A percentile compares a stretch with the other conserved stretches of the same genome.
These are phyloP conservation scores for Nematopogon swammerdamellus DNA, from an alignment of 2,888 invertebrate genomes.

Conservation along the genomic window DNA sequence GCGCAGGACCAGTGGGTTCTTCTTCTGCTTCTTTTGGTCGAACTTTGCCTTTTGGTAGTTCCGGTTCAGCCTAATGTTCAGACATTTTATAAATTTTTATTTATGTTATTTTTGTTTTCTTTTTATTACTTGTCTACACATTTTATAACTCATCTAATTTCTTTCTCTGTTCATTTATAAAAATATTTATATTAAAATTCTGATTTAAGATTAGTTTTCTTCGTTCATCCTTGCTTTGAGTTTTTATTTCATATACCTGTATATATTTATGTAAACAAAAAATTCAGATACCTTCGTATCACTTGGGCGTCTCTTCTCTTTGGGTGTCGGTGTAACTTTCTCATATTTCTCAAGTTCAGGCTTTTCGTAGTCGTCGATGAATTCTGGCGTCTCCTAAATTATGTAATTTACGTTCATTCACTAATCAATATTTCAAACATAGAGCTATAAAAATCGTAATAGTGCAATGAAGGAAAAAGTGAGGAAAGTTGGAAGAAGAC, in stretches of 20 bases:
- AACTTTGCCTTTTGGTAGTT: slow-evolving; percentile 46
- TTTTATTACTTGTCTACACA: background rate
- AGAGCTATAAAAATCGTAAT: background rate
- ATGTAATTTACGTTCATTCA: background rate
- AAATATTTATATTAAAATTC: too few species aligned
- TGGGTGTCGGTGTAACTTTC: slow-evolving; percentile 16
- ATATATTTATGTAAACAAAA: too few species aligned
- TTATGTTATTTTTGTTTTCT: too few species aligned
- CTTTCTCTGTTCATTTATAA: too few species aligned
- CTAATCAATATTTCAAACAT: background rate
- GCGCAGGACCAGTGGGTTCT: slow-evolving; percentile 38
- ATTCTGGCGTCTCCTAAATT: slow-evolving; percentile 5
- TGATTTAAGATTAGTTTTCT: too few species aligned
- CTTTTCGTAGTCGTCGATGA: slow-evolving; percentile 16
- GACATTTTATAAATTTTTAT: too few species aligned
- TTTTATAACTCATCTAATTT: background rate
- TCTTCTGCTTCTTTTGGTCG: slow-evolving; percentile 43
- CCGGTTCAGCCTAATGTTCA: slow-evolving; percentile 47
- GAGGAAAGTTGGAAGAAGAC: too few species aligned
- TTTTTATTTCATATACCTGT: too few species aligned
- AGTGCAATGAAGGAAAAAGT: background rate
- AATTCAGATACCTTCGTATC: slow-evolving; percentile 46
- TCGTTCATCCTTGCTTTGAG: too few species aligned
- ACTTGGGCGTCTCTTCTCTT: slow-evolving; percentile 38
- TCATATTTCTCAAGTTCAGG: slow-evolving; percentile 16